phyloP scores from a whole-genome alignment of 2,113 vertebrate genomes.

The Rhabdomys dilectus region DNA sequence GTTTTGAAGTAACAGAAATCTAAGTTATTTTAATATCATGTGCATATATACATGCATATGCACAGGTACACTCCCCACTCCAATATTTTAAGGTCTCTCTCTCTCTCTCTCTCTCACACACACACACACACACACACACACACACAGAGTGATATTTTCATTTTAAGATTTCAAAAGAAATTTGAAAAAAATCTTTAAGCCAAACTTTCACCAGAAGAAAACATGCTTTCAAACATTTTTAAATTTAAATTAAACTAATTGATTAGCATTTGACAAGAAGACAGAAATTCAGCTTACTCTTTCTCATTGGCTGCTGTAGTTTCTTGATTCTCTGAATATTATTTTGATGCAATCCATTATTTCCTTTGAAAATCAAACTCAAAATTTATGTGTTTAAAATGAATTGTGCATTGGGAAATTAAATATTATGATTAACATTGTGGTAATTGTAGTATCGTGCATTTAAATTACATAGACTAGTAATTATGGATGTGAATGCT shows the following conservation, averaged over 20 bases:
- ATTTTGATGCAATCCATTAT: neutral
- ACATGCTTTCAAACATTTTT: neutral
- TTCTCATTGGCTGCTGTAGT: neutral
- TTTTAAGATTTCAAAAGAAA: neutral
- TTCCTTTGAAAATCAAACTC: neutral
- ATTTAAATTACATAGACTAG: neutral
- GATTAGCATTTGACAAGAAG: neutral
- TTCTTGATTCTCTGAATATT: neutral
- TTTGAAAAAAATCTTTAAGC: neutral
- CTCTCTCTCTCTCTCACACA: too few relatives aligned
- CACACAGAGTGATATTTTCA: neutral
- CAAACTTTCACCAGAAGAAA: neutral
- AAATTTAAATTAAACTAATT: constrained; percentile 30
- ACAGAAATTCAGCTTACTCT: neutral
- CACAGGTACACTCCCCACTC: too few relatives aligned
- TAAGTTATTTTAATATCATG: constrained; percentile 14
- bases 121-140: neutral
- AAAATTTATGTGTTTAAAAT: neutral
- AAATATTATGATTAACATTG: neutral
- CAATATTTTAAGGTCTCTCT: neutral
- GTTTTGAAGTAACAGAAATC: neutral
- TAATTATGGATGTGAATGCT: neutral
- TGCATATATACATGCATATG: neutral
- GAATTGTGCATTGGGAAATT: neutral
- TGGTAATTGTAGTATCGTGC: neutral